Percentiles rank a stretch among this genome's conserved stretches.
phyloP scores from a whole-genome alignment of 2,113 vertebrate species.

The Channa maculata region DNA sequence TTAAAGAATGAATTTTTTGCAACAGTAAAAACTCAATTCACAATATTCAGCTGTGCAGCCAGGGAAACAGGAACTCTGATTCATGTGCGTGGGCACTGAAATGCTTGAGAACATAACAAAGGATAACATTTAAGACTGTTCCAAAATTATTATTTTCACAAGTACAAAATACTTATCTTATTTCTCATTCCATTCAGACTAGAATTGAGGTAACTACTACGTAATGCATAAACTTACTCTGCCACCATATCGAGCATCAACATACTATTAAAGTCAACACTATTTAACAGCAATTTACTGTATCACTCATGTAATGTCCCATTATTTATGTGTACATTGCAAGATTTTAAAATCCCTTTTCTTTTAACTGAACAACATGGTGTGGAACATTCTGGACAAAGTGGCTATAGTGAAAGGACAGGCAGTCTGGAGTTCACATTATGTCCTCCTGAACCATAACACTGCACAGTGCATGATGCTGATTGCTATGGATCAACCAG shows the following conservation, averaged over 20 bases:
- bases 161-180: constrained; percentile 47
- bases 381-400: constrained; percentile 15
- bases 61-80: constrained; percentile 22
- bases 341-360: constrained; percentile 19
- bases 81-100: neutral
- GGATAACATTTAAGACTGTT: constrained; percentile 19
- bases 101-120: constrained; percentile 4
- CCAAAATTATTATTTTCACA: constrained; percentile 22
- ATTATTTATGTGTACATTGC: constrained; percentile 17
- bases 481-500: constrained; percentile 41
- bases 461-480: constrained; percentile 20
- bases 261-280: constrained; percentile 38
- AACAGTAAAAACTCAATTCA: constrained; percentile 30
- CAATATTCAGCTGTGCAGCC: constrained; percentile 20
- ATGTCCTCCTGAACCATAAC: constrained; percentile 7
- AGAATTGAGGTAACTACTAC: constrained; percentile 49
- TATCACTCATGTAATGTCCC: constrained; percentile 38
- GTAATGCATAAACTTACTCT: constrained; percentile 48
- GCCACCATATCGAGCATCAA: constrained; percentile 45
- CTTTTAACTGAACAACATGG: neutral
- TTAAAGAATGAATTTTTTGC: neutral
- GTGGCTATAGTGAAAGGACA: constrained; percentile 30
- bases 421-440: neutral
- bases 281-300: constrained; percentile 40
- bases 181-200: constrained; percentile 22